Conservation (phyloP, 2,888 invertebrate species). For the Parascotia fuliginaria region DNA sequence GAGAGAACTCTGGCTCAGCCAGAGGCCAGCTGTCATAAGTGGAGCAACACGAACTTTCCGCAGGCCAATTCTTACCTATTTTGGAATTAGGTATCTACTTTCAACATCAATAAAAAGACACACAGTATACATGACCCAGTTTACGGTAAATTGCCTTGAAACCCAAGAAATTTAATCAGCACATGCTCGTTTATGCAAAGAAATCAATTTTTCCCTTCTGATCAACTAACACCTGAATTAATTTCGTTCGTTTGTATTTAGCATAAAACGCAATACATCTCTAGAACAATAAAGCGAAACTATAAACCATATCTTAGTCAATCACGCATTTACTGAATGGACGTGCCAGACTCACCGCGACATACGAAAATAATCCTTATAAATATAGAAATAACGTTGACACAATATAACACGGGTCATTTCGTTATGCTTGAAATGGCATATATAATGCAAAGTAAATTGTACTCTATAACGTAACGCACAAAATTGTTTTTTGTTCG, state of each 20-base stretch:
- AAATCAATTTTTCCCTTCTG: constrained; percentile 28
- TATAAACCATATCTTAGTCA: constrained; percentile 38
- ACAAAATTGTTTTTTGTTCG: neutral
- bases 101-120: neutral
- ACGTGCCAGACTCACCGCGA: constrained; percentile 6
- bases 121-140: constrained; percentile 6
- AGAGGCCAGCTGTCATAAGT: no score
- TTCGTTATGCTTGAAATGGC: constrained; percentile 27
- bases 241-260: constrained; percentile 1
- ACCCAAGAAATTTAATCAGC: constrained; percentile 8
- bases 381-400: constrained; percentile 3
- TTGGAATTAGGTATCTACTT: no score
- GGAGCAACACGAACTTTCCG: no score
- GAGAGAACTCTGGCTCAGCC: no score
- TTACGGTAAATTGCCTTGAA: constrained; percentile 2
- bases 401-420: constrained; percentile 5
- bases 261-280: constrained; percentile 27
- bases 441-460: constrained; percentile 13
- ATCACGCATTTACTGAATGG: constrained; percentile 44
- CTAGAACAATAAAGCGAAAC: constrained; percentile 40
- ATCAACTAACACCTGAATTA: constrained; percentile 3
- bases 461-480: neutral
- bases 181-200: constrained; percentile 20
- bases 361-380: constrained; percentile 19
- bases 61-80: no score